phyloP scores from a whole-genome alignment of 2,113 vertebrate genomes.

The Tragulus kanchil region DNA sequence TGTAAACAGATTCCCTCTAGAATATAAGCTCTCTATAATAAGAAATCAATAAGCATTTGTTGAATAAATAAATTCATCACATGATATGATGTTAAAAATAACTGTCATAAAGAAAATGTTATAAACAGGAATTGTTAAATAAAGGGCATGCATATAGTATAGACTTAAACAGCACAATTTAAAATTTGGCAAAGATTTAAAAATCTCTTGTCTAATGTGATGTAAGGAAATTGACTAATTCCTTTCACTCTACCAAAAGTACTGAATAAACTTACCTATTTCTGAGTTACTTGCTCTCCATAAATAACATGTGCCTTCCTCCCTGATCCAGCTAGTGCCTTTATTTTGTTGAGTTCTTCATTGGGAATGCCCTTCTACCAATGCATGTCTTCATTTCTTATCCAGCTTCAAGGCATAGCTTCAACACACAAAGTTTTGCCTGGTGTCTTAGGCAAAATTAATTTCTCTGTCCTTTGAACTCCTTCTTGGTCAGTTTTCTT shows the following conservation, averaged over 20 bases:
- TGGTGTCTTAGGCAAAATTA: neutral
- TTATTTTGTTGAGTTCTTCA: neutral
- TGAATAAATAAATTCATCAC: neutral
- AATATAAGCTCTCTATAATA: neutral
- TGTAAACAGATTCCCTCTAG: slow-evolving; percentile 18
- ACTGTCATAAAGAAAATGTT: slow-evolving; percentile 4
- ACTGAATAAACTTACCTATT: neutral
- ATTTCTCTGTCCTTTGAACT: neutral
- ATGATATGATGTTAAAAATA: slow-evolving; percentile 17
- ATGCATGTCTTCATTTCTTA: neutral
- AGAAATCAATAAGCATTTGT: slow-evolving; percentile 10
- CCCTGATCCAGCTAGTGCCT: neutral
- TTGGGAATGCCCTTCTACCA: neutral
- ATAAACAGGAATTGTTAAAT: neutral
- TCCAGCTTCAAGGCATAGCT: neutral
- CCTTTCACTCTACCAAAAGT: neutral
- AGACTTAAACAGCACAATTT: slow-evolving; percentile 37
- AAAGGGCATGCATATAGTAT: neutral
- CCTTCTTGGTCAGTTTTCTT: neutral
- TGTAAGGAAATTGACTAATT: neutral
- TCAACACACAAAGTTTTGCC: neutral
- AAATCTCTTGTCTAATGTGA: slow-evolving; percentile 1
- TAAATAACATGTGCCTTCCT: neutral
- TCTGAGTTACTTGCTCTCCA: neutral
- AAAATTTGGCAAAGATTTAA: slow-evolving; percentile 32